phyloP scores from a whole-genome alignment of 2,113 vertebrate species.

The Phyllostomus hastatus region DNA sequence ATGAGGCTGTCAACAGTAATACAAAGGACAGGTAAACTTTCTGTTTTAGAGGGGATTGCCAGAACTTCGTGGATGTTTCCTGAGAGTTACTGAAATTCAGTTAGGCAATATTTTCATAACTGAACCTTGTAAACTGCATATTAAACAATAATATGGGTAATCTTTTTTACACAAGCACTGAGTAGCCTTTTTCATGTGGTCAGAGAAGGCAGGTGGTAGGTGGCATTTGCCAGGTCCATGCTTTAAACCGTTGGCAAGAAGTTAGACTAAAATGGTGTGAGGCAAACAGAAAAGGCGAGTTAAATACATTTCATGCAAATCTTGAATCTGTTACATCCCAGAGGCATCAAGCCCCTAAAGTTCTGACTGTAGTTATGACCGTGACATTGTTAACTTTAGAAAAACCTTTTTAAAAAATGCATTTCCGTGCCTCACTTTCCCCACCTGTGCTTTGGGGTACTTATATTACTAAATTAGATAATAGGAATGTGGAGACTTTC shows the following conservation, averaged over 20 bases:
- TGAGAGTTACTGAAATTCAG: conserved; percentile 27
- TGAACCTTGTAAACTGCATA: background rate
- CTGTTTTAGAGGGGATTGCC: conserved; percentile 34
- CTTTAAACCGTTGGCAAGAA: background rate
- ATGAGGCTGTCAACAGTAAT: background rate
- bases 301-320: background rate
- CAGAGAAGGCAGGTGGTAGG: background rate
- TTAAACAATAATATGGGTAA: background rate
- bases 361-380: background rate
- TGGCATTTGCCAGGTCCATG: background rate
- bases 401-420: background rate
- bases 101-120: conserved; percentile 33
- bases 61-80: conserved; percentile 29
- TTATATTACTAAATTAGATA: background rate
- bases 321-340: background rate
- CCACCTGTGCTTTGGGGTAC: background rate
- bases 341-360: background rate
- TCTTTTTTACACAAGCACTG: background rate
- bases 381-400: background rate
- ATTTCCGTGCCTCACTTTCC: conserved; percentile 4
- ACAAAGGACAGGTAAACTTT: conserved; percentile 32
- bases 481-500: background rate
- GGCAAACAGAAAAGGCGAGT: background rate
- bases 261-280: background rate
- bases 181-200: background rate